A percentile compares a stretch with the other conserved stretches of the same genome.
These are phyloP conservation scores for Tachina fera DNA, from an alignment of 2,888 invertebrate species.

Conservation along the genomic window DNA sequence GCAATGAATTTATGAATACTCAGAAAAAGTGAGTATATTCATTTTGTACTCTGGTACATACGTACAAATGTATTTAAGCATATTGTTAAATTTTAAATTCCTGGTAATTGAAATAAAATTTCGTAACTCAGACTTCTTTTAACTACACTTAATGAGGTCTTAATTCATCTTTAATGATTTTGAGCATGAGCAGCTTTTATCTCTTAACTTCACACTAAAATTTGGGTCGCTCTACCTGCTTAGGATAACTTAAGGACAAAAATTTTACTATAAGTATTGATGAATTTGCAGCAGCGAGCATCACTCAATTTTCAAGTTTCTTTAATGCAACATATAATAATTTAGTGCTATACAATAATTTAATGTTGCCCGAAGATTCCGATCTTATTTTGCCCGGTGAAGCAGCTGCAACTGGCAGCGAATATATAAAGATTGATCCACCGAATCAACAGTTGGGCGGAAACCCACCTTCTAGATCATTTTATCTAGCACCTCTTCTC, in stretches of 20 bases:
- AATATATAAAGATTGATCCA: not conserved
- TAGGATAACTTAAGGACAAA: not conserved
- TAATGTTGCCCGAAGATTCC: slow-evolving; percentile 32
- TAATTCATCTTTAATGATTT: not conserved
- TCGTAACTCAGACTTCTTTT: not conserved
- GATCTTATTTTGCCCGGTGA: slow-evolving; percentile 3
- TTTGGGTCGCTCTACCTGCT: not conserved
- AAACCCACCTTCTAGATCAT: too few species aligned
- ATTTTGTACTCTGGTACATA: too few species aligned
- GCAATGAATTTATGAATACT: not conserved
- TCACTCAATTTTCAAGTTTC: slow-evolving; percentile 1
- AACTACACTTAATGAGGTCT: not conserved
- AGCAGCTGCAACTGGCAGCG: not conserved
- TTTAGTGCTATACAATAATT: not conserved
- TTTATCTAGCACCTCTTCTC: not conserved
- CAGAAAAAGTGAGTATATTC: not conserved
- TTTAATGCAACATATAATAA: too few species aligned
- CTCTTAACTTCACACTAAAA: too few species aligned
- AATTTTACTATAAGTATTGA: not conserved
- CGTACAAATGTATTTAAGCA: too few species aligned
- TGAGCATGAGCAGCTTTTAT: not conserved
- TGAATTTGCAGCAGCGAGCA: not conserved
- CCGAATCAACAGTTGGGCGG: too few species aligned
- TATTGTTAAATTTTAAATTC: too few species aligned
- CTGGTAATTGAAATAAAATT: not conserved